Percentiles rank a stretch among this genome's conserved stretches.
These are phyloP conservation scores for Etheostoma spectabile DNA, from an alignment of 2,113 vertebrate genomes.

Conservation along the genomic window DNA sequence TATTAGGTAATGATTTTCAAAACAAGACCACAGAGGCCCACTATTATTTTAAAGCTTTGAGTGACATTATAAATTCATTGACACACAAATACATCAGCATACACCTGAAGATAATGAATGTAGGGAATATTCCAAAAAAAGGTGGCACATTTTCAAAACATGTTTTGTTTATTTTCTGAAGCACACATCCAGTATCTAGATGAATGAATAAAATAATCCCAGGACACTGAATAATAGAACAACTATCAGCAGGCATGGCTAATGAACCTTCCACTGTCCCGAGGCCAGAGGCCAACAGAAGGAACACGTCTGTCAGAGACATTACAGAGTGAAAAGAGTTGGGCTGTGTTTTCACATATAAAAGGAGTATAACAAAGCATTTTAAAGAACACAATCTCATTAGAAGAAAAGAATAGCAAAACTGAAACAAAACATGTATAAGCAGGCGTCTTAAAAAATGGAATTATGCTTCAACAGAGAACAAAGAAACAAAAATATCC, in stretches of 20 bases:
- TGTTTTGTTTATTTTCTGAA: conserved; percentile 84
- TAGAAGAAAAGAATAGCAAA: conserved; percentile 27
- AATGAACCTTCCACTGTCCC: conserved; percentile 61
- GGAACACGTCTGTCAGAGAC: conserved; percentile 55
- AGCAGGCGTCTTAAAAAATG: conserved; percentile 60
- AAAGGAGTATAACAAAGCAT: conserved; percentile 64
- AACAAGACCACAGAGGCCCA: conserved; percentile 1
- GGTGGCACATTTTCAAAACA: conserved; percentile 71
- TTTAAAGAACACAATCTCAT: conserved; percentile 37
- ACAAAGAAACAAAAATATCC: conserved; percentile 48
- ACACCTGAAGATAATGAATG: conserved; percentile 1
- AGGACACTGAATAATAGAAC: conserved; percentile 77
- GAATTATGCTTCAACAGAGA: conserved; percentile 42
- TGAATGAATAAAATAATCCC: conserved; percentile 76
- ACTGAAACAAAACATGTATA: conserved; percentile 26
- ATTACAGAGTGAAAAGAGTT: conserved; percentile 45
- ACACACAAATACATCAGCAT: not conserved
- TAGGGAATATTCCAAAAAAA: conserved; percentile 32
- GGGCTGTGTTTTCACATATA: conserved; percentile 60
- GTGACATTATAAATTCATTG: not conserved
- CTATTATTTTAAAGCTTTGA: not conserved
- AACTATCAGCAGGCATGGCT: conserved; percentile 80
- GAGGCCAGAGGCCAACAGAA: conserved; percentile 46
- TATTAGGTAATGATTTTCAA: not conserved
- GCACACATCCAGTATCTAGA: conserved; percentile 84